Conservation (phyloP, 2,888 invertebrate species). For the Muschampia plurimacula region DNA sequence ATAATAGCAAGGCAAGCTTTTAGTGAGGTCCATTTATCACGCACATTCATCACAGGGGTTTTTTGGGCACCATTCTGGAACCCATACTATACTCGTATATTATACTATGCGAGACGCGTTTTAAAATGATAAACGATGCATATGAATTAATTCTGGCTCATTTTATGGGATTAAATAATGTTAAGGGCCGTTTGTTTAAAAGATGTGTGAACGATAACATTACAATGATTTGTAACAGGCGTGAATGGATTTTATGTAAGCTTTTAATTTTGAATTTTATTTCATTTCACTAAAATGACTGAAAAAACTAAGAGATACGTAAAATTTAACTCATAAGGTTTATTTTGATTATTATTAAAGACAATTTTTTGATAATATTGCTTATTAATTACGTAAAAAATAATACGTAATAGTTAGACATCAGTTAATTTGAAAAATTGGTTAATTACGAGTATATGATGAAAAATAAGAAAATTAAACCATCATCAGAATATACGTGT, state of each 20-base stretch:
- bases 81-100: constrained; percentile 31
- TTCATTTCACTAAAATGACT: background rate
- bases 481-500: too few species aligned
- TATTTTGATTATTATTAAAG: too few species aligned
- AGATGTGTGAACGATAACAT: constrained; percentile 25
- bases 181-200: constrained; percentile 33
- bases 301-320: too few species aligned
- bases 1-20: constrained; percentile 34
- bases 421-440: too few species aligned
- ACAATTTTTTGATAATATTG: too few species aligned
- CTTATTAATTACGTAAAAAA: too few species aligned
- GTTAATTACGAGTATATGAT: too few species aligned
- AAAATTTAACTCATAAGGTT: too few species aligned
- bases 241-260: constrained; percentile 3
- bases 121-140: constrained; percentile 39
- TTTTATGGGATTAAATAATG: constrained; percentile 35
- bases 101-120: constrained; percentile 33
- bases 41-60: constrained; percentile 39
- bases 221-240: constrained; percentile 3
- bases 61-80: constrained; percentile 37
- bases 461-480: too few species aligned
- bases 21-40: constrained; percentile 41
- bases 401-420: too few species aligned
- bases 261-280: background rate
- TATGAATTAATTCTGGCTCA: constrained; percentile 35